Conservation (phyloP, 2,888 invertebrate species). For the Xestobium rufovillosum region DNA sequence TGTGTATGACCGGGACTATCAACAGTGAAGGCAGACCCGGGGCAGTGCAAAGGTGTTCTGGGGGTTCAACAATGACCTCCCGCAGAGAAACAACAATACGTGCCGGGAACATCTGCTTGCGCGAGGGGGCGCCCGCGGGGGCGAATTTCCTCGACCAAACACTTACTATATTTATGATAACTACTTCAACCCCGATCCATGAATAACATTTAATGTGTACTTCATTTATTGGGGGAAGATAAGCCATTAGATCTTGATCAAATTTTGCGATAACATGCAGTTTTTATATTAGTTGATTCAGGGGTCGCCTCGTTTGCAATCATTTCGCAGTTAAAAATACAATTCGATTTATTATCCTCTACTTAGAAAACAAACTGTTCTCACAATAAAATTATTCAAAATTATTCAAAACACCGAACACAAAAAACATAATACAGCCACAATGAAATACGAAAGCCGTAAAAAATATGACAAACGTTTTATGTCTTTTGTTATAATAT, state of each 20-base stretch:
- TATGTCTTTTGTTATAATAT: conserved; percentile 40
- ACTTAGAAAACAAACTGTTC: conserved; percentile 31
- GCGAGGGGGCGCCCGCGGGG: conserved; percentile 31
- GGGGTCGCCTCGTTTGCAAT: too few species aligned
- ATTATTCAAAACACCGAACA: conserved; percentile 39
- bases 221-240: too few species aligned
- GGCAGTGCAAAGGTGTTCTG: conserved; percentile 14
- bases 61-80: conserved; percentile 35
- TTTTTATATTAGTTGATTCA: too few species aligned
- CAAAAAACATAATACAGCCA: conserved; percentile 21
- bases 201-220: too few species aligned
- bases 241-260: too few species aligned
- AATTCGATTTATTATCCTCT: conserved; percentile 30
- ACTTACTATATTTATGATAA: background rate
- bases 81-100: conserved; percentile 39
- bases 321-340: too few species aligned
- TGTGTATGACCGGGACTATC: too few species aligned
- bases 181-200: too few species aligned
- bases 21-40: too few species aligned
- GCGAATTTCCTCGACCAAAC: conserved; percentile 16
- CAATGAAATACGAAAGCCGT: conserved; percentile 42
- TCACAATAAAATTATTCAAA: conserved; percentile 40
- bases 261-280: too few species aligned
- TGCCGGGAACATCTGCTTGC: conserved; percentile 41
- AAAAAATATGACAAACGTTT: conserved; percentile 42